These are phyloP conservation scores for Nylanderia fulva DNA, from an alignment of 1,140 invertebrate species.

Conservation along the genomic window DNA sequence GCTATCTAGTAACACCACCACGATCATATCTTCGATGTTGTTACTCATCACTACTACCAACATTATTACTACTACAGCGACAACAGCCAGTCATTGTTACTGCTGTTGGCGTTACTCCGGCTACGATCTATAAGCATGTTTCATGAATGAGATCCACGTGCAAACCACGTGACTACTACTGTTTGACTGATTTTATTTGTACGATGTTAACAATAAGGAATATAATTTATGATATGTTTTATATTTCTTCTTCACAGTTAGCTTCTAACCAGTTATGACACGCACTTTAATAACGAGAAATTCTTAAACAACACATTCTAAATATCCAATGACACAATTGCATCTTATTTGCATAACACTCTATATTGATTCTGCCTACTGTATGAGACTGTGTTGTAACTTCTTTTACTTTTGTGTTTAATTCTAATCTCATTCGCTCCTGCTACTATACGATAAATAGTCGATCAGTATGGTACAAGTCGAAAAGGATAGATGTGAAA, in stretches of 20 bases:
- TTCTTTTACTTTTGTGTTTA: background rate
- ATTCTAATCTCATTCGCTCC: background rate
- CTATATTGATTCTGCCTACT: background rate
- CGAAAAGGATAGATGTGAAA: background rate
- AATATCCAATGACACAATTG: background rate
- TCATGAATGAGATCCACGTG: conserved; percentile 81
- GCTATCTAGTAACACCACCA: conserved; percentile 45
- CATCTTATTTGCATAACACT: background rate
- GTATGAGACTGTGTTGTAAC: background rate
- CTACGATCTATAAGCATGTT: conserved; percentile 66
- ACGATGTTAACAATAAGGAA: background rate
- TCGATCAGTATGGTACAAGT: background rate
- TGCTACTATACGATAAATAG: background rate
- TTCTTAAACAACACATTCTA: background rate
- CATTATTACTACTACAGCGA: conserved; percentile 45
- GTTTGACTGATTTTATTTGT: conserved; percentile 39
- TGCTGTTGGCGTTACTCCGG: conserved; percentile 57
- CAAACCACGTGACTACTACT: conserved; percentile 70
- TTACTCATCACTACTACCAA: conserved; percentile 39
- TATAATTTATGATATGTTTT: background rate
- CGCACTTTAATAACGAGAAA: background rate
- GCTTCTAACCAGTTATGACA: background rate
- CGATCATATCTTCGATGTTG: background rate
- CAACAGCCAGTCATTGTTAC: conserved; percentile 54
- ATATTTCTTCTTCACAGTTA: background rate